phyloP scores from a whole-genome alignment of 2,888 invertebrate genomes.

The Toxonevra muliebris region DNA sequence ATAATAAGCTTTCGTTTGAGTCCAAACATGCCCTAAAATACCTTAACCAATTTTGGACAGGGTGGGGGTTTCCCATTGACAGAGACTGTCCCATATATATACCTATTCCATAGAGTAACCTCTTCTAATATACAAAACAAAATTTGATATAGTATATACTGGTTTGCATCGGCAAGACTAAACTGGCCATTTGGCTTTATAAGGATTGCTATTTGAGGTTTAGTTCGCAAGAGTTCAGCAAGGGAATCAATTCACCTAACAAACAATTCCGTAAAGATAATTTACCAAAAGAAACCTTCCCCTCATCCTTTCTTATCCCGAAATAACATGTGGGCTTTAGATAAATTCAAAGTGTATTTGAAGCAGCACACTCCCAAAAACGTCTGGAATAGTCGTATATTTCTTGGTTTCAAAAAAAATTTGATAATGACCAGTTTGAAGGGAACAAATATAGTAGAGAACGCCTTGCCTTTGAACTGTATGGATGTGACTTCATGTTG shows the following conservation, averaged over 20 bases:
- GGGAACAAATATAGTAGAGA: conserved; percentile 73
- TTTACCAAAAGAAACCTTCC: conserved; percentile 67
- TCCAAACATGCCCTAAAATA: no score
- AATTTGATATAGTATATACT: conserved; percentile 94
- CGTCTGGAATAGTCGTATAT: conserved; percentile 79
- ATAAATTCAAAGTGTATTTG: conserved; percentile 74
- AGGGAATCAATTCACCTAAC: conserved; percentile 87
- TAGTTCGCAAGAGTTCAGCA: conserved; percentile 82
- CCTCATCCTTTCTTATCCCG: conserved; percentile 73
- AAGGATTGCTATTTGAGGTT: conserved; percentile 85
- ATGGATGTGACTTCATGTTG: conserved; percentile 91
- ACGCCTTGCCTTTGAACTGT: conserved; percentile 86
- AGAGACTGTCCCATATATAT: no score
- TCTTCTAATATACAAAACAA: conserved; percentile 81
- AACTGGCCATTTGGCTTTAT: conserved; percentile 87
- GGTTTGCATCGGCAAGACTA: conserved; percentile 73
- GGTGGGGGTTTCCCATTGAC: no score
- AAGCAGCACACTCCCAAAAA: conserved; percentile 51
- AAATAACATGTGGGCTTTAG: conserved; percentile 85
- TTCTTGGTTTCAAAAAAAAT: conserved; percentile 84
- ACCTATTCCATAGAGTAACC: conserved; percentile 74
- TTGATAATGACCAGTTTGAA: conserved; percentile 82
- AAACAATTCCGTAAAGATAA: conserved; percentile 85
- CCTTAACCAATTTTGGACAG: no score
- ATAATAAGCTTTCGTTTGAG: no score